phyloP scores from a whole-genome alignment of 2,797 vertebrate species.

The Galago senegalensis region DNA sequence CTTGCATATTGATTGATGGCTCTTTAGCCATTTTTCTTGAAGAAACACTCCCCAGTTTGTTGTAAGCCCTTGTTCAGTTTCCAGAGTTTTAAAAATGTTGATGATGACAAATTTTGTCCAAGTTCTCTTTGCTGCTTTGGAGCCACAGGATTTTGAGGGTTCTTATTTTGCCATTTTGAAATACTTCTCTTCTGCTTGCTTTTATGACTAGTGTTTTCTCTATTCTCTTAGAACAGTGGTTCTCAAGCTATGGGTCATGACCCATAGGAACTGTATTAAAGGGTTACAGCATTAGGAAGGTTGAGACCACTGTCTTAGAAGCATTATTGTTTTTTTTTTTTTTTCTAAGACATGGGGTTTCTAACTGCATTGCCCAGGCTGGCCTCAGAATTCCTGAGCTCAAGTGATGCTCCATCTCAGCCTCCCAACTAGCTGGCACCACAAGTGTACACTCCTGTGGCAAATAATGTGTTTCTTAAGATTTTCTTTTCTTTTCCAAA shows the following conservation, averaged over 20 bases:
- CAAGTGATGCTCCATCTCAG: too few relatives aligned
- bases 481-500: neutral
- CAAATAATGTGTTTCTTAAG: neutral
- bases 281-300: too few relatives aligned
- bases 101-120: neutral
- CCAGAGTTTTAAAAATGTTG: neutral
- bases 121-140: conserved; percentile 14
- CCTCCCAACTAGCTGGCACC: too few relatives aligned
- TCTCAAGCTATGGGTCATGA: too few relatives aligned
- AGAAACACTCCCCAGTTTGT: neutral
- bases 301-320: neutral
- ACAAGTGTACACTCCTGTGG: too few relatives aligned
- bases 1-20: too few relatives aligned
- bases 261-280: too few relatives aligned
- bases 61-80: conserved; percentile 36
- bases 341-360: too few relatives aligned
- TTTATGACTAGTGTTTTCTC: conserved; percentile 35
- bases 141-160: neutral
- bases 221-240: neutral
- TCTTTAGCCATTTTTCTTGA: neutral
- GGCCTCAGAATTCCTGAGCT: too few relatives aligned
- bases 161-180: conserved; percentile 1
- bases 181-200: neutral
- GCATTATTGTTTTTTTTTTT: neutral
- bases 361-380: too few relatives aligned